Conservation (phyloP, 2,797 vertebrate genomes). For the Borostomias antarcticus region DNA sequence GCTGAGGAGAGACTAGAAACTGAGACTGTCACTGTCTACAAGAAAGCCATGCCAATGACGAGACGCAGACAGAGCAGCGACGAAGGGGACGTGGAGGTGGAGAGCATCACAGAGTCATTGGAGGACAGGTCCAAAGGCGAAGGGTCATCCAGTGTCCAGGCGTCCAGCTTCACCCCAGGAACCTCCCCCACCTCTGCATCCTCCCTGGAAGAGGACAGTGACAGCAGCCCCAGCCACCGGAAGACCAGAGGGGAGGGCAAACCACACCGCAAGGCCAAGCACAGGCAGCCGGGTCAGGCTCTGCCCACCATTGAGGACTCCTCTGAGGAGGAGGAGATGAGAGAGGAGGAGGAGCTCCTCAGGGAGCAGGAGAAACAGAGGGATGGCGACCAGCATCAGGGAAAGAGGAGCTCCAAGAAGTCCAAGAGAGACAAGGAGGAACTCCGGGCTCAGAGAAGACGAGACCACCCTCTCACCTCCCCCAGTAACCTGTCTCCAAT, state of each 20-base stretch:
- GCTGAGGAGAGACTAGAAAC: conserved; percentile 64
- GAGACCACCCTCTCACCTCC: conserved; percentile 81
- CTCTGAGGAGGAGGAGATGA: conserved; percentile 91
- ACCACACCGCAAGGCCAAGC: conserved; percentile 90
- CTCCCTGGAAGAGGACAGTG: conserved; percentile 97
- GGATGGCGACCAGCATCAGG: conserved; percentile 80
- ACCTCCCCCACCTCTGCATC: conserved; percentile 96
- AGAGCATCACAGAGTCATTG: conserved; percentile 92
- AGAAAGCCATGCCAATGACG: conserved; percentile 61
- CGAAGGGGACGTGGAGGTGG: conserved; percentile 79
- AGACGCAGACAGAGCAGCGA: conserved; percentile 71
- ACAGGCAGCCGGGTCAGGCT: conserved; percentile 86
- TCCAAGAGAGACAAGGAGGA: conserved; percentile 85
- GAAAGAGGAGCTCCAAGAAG: conserved; percentile 82
- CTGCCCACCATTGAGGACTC: conserved; percentile 94
- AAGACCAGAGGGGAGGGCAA: conserved; percentile 88
- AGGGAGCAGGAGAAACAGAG: conserved; percentile 83
- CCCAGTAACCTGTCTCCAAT: conserved; percentile 83
- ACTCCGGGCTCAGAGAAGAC: conserved; percentile 79
- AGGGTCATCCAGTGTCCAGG: conserved; percentile 93
- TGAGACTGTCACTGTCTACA: conserved; percentile 43
- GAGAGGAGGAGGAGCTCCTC: conserved; percentile 81
- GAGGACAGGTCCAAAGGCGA: conserved; percentile 88
- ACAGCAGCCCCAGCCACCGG: conserved; percentile 92
- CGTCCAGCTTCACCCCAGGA: conserved; percentile 90